Conservation (phyloP, 2,113 vertebrate species). For the Regulus satrapa region DNA sequence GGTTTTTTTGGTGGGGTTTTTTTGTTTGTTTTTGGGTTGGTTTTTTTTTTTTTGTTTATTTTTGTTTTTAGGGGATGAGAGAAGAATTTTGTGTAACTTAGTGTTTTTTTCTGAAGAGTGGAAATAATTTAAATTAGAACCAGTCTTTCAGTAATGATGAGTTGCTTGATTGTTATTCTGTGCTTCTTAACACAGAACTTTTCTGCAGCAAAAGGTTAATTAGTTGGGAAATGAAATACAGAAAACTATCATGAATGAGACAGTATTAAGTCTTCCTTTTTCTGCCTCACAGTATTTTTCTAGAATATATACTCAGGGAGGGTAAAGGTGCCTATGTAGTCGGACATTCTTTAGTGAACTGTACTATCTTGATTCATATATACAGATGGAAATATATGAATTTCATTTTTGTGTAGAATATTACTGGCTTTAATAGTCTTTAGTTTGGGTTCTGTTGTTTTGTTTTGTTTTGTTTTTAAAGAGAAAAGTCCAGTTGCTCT, state of each 20-base stretch:
- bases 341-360: conserved; percentile 5
- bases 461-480: background rate
- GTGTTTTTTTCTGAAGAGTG: background rate
- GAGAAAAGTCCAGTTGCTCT: background rate
- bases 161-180: conserved; percentile 22
- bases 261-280: background rate
- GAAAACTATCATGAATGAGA: conserved; percentile 31
- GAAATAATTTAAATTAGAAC: conserved; percentile 5
- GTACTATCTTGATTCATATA: background rate
- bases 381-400: background rate
- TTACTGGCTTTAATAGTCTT: background rate
- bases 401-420: background rate
- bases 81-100: background rate
- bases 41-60: too few species aligned
- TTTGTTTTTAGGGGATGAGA: background rate
- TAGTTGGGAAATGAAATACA: conserved; percentile 50
- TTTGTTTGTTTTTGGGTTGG: too few species aligned
- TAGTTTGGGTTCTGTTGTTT: background rate
- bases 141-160: background rate
- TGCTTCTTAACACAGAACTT: conserved; percentile 19
- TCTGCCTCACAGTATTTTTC: background rate
- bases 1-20: too few species aligned
- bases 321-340: conserved; percentile 24
- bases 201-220: conserved; percentile 63
- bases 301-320: background rate